phyloP scores from a whole-genome alignment of 2,888 invertebrate genomes.

The Lasioglossum zephyrum region DNA sequence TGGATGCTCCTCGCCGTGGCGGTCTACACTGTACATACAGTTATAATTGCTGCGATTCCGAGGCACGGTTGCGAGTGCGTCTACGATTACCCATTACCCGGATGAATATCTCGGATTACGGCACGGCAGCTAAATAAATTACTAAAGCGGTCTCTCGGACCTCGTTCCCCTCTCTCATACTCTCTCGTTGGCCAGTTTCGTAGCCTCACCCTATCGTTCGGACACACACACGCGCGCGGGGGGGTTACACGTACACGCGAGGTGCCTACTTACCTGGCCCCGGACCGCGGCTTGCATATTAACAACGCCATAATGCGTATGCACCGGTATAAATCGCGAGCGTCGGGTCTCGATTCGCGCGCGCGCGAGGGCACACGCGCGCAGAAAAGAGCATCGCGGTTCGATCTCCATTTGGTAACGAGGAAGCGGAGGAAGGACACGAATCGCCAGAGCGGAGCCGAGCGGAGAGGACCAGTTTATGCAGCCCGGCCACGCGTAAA shows the following conservation, averaged over 20 bases:
- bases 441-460: conserved; percentile 1
- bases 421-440: conserved; percentile 30
- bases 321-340: conserved; percentile 59
- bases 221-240: background rate
- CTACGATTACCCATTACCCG: conserved; percentile 75
- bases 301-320: conserved; percentile 63
- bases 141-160: conserved; percentile 56
- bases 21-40: conserved; percentile 64
- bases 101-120: conserved; percentile 75
- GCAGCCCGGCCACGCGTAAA: conserved; percentile 36
- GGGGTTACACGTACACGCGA: background rate
- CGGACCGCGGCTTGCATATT: conserved; percentile 58
- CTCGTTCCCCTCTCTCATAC: conserved; percentile 15
- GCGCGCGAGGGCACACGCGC: conserved; percentile 18
- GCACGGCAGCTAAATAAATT: conserved; percentile 74
- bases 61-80: conserved; percentile 71
- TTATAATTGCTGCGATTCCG: conserved; percentile 75
- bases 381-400: conserved; percentile 28
- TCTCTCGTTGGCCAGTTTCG: background rate
- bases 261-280: conserved; percentile 1
- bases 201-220: background rate
- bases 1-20: conserved; percentile 8
- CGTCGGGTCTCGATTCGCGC: conserved; percentile 3
- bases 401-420: conserved; percentile 54
- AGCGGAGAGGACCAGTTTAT: conserved; percentile 34